Base-by-base conservation (phyloP, 2,113 vertebrate genomes). In the Cololabis saira region DNA sequence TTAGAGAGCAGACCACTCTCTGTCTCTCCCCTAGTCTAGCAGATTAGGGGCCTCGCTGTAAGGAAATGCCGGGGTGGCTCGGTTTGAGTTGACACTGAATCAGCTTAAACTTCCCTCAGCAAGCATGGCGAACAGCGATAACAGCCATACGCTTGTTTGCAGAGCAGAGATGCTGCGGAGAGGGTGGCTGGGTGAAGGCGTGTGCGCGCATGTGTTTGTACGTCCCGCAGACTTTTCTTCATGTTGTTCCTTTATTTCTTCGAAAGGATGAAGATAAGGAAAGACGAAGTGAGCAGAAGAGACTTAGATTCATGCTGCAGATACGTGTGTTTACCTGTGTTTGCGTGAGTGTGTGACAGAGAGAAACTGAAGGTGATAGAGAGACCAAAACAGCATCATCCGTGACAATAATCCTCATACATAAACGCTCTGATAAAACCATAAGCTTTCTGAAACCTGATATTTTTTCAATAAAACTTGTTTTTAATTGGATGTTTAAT, bases 51-150 rank as follows among this genome's bases (percentile, higher is more conserved):
- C 75, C 76, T 68, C 15, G 68, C 71, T 90, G 80, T 84, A 84
- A 86, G 85, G 74, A 87, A 89, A 87, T 88, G 85, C 84, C 77
- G 85, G 88, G 85, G 88, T 83, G 87, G 90, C 90, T 89, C 51
- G 40, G 85, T 89, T 87, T 84, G 76, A 77, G 85, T 89, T 92
- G 92, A 92, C 92, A 87, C 62, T 11, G 85, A 87, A 92, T 94
- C 91, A 91, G 92, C 92, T 93, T 93, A 93, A 94, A 93, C 92
- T 94, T 93, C 92, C 87, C 87, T 91, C 88, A 87, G 89, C 78
- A 21, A 87, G 91, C 76, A 81, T 94, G 93, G 87, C 74, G 67
- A 65, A 71, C 61, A 60, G 87, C 66, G 93, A 94, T 93, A 93
- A 93, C 91, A 81, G 71, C 82, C 74, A 52, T 76, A 69, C 73